Evolutionary conservation across 64 coral and sea anemone species (phyloP), one percentile per base, ranked within the genome.

Genomic region (Pachyseris speciosa): DNA sequence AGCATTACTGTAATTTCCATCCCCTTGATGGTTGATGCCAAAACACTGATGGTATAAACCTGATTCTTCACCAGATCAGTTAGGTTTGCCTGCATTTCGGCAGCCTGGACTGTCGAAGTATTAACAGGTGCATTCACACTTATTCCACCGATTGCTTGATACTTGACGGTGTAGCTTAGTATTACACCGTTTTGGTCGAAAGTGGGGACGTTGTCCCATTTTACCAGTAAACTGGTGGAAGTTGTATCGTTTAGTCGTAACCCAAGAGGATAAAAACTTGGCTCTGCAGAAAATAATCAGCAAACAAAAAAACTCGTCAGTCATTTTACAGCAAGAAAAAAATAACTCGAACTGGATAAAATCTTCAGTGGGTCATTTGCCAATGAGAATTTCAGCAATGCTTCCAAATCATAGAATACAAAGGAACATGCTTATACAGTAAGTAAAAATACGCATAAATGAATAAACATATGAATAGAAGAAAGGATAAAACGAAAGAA

Each of bases 41-140:
- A 78, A 38, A 89, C 51, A 39, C 5, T 77, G 57, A 89, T 78
- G n/a, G 44, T 17, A 43, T 89, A 89, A 10, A 28, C 0, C 37
- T 49, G 57, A 37, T 89, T 64, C 87, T 51, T 89, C 20, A 28
- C 20, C 28, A 86, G 45, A 20, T 33, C 20, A 20, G 44, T 52
- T n/a, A 86, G 30, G 13, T 51, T 28, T 9, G 30, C 28, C 12
- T 31, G n/a, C n/a, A n/a, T 2, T 13, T 38, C 26, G 12, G 1
- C 2, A 34, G 41, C 5, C 1, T 33, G 16, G 11, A 86, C 0
- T 27, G 8, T 3, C 11, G 12, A 48, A 45, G 43, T 45, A 45
- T 45, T 25, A 25, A 4, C 27, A 25, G 5, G 71, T 74, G 20
- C 4, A 44, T 19, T 19, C 8, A 20, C 25, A 12, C n/a, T n/a